Percentiles rank a stretch among this genome's conserved stretches.
phyloP scores from a whole-genome alignment of 2,888 invertebrate genomes.

The Cryptocephalus moraei region DNA sequence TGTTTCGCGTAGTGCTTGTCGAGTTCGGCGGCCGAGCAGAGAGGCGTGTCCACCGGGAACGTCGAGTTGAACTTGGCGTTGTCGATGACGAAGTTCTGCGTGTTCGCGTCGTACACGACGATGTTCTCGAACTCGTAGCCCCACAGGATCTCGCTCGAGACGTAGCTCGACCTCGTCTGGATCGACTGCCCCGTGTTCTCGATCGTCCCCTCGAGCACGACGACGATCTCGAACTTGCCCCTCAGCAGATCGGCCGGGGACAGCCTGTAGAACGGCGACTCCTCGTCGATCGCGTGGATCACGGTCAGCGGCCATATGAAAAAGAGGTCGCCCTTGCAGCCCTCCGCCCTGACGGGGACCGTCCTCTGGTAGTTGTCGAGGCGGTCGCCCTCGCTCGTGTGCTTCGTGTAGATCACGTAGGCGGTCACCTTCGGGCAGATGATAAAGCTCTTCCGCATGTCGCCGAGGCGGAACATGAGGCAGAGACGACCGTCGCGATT shows the following conservation, averaged over 20 bases:
- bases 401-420: constrained; percentile 63
- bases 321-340: constrained; percentile 71
- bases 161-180: constrained; percentile 16
- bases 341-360: constrained; percentile 49
- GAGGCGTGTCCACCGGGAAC: constrained; percentile 11
- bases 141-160: constrained; percentile 17
- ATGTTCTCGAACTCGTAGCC: constrained; percentile 12
- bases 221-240: constrained; percentile 45
- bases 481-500: constrained; percentile 71
- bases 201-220: constrained; percentile 16
- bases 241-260: constrained; percentile 74
- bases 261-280: constrained; percentile 76
- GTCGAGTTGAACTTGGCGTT: constrained; percentile 15
- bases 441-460: constrained; percentile 84
- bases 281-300: constrained; percentile 72
- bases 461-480: constrained; percentile 82
- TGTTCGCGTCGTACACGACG: constrained; percentile 7
- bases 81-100: constrained; percentile 15
- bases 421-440: constrained; percentile 77
- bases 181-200: constrained; percentile 17
- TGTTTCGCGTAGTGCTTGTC: too few species aligned
- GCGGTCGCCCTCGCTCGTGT: constrained; percentile 66
- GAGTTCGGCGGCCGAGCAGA: constrained; percentile 13
- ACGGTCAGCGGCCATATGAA: constrained; percentile 91
- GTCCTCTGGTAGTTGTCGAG: constrained; percentile 71